Percentiles rank a stretch among this genome's conserved stretches.
Conservation (phyloP, 2,888 invertebrate species). For the Dexiosoma caninum region DNA sequence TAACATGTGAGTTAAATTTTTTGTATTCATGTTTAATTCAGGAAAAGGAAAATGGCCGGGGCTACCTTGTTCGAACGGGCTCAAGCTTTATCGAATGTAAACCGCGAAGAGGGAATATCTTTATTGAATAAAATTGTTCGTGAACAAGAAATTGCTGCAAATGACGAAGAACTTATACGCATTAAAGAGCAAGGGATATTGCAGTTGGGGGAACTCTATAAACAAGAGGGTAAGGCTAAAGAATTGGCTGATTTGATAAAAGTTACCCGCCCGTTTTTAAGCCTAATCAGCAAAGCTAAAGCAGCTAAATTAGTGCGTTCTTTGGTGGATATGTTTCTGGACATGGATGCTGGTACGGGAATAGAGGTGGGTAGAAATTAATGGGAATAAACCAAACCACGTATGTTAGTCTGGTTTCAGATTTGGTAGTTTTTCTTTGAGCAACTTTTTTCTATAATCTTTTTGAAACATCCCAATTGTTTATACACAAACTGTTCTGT, state of each 20-base stretch:
- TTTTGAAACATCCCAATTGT: too few relatives aligned
- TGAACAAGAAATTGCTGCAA: slow-evolving; percentile 86
- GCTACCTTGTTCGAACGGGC: slow-evolving; percentile 93
- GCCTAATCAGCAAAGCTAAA: slow-evolving; percentile 98
- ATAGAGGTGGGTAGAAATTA: slow-evolving; percentile 81
- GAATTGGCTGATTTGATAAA: slow-evolving; percentile 95
- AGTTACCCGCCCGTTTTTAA: slow-evolving; percentile 95
- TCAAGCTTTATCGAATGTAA: slow-evolving; percentile 85
- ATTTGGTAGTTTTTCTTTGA: too few relatives aligned
- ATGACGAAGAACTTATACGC: slow-evolving; percentile 93
- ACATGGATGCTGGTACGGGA: slow-evolving; percentile 97
- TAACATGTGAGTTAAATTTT: neutral
- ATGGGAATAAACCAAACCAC: too few relatives aligned
- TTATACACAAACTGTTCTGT: too few relatives aligned
- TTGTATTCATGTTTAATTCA: slow-evolving; percentile 36
- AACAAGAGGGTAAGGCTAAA: slow-evolving; percentile 95
- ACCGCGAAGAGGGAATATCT: slow-evolving; percentile 86
- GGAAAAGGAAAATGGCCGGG: slow-evolving; percentile 85
- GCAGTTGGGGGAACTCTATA: slow-evolving; percentile 93
- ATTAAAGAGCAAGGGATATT: slow-evolving; percentile 96
- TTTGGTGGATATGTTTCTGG: slow-evolving; percentile 97
- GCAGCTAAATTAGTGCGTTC: slow-evolving; percentile 98
- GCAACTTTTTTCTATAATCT: too few relatives aligned
- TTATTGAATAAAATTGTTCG: slow-evolving; percentile 87
- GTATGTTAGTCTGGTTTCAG: too few relatives aligned